phyloP scores from a whole-genome alignment of 2,888 invertebrate genomes.

The Epinotia demarniana region DNA sequence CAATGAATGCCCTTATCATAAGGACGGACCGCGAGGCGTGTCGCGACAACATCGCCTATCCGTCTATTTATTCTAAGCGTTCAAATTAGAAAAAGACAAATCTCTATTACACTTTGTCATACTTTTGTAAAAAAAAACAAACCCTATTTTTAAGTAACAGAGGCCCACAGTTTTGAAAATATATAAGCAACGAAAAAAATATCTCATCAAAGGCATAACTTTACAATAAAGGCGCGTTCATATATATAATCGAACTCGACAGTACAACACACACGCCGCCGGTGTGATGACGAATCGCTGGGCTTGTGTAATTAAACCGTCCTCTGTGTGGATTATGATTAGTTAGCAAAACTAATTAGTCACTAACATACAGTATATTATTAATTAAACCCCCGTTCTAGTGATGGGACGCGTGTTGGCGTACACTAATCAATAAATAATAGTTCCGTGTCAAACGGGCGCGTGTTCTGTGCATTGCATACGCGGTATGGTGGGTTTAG shows the following conservation, averaged over 20 bases:
- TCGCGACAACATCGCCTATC: too few relatives aligned
- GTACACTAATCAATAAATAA: constrained; percentile 28
- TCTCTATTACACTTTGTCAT: too few relatives aligned
- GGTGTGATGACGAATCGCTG: constrained; percentile 11
- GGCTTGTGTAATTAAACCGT: constrained; percentile 22
- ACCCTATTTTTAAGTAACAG: too few relatives aligned
- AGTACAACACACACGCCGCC: background rate
- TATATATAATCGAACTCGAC: background rate
- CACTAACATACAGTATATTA: constrained; percentile 31
- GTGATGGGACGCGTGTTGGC: background rate
- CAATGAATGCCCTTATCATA: too few relatives aligned
- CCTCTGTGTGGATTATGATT: constrained; percentile 27
- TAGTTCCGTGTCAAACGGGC: constrained; percentile 19
- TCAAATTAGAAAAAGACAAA: too few relatives aligned
- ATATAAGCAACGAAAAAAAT: background rate
- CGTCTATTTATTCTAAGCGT: too few relatives aligned
- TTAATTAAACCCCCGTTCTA: constrained; percentile 27
- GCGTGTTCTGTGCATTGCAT: background rate
- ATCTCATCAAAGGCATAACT: background rate
- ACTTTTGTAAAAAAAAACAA: too few relatives aligned
- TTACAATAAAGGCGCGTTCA: background rate
- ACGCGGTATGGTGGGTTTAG: background rate
- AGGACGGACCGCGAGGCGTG: too few relatives aligned
- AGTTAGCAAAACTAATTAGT: constrained; percentile 30
- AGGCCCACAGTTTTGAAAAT: background rate